Conservation (phyloP, 2,113 vertebrate species). For the Garra rufa region DNA sequence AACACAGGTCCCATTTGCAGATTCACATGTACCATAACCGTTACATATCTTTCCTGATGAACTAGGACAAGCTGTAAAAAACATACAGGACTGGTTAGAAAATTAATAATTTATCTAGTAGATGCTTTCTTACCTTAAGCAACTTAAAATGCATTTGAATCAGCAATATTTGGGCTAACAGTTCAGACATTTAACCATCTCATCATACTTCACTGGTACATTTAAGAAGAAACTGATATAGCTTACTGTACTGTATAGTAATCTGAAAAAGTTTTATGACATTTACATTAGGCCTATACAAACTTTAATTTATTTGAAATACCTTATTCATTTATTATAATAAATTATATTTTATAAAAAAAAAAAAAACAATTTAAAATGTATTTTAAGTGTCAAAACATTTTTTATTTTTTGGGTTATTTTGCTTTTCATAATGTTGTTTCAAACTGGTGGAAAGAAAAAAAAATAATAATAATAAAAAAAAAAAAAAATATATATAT, state of each 20-base stretch:
- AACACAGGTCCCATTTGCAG: constrained; percentile 90
- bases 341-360: neutral
- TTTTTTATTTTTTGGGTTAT: no score
- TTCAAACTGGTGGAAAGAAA: no score
- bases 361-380: no score
- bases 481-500: no score
- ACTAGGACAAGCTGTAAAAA: constrained; percentile 85
- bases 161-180: neutral
- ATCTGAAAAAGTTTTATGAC: no score
- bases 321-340: no score
- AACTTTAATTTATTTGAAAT: no score
- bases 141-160: neutral
- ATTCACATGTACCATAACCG: constrained; percentile 84
- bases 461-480: no score
- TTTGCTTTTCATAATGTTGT: no score
- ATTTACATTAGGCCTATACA: no score
- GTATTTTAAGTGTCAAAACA: neutral
- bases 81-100: constrained; percentile 23
- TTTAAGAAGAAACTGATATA: neutral
- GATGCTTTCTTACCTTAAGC: neutral
- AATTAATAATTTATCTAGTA: neutral
- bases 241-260: no score
- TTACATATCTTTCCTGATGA: constrained; percentile 81
- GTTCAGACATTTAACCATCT: neutral
- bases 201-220: neutral